Conservation (phyloP, 1,140 invertebrate species). For the Drosophila navojoa region DNA sequence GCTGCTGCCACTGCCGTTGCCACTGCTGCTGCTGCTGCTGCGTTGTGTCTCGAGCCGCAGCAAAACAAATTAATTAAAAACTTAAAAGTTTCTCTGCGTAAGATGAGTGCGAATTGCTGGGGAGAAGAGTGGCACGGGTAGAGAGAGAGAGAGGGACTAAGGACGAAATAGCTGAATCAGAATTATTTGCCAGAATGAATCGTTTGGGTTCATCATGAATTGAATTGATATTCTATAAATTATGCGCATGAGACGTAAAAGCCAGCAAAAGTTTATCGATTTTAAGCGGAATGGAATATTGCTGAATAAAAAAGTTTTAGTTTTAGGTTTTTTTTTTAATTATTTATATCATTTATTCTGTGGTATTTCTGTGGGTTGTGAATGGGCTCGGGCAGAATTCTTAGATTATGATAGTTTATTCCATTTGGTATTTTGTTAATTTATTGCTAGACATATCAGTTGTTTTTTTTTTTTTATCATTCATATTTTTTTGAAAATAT, state of each 20-base stretch:
- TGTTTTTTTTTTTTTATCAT: too few relatives aligned
- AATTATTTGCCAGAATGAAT: slow-evolving; percentile 3
- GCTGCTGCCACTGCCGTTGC: slow-evolving; percentile 14
- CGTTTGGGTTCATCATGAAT: slow-evolving; percentile 3
- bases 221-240: slow-evolving; percentile 4
- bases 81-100: slow-evolving; percentile 66
- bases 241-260: background rate
- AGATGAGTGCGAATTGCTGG: slow-evolving; percentile 21
- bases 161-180: slow-evolving; percentile 7
- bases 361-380: too few relatives aligned
- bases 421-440: too few relatives aligned
- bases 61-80: slow-evolving; percentile 81
- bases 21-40: slow-evolving; percentile 19
- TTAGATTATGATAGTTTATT: too few relatives aligned
- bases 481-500: too few relatives aligned
- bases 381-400: too few relatives aligned
- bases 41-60: slow-evolving; percentile 49
- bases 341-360: too few relatives aligned
- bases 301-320: too few relatives aligned
- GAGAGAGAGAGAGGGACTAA: background rate
- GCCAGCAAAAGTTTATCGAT: background rate
- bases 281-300: too few relatives aligned
- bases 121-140: background rate
- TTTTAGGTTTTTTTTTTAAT: too few relatives aligned
- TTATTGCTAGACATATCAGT: too few relatives aligned